Base-by-base conservation (phyloP, 2,113 vertebrate genomes). In the Syngnathoides biaculeatus region DNA sequence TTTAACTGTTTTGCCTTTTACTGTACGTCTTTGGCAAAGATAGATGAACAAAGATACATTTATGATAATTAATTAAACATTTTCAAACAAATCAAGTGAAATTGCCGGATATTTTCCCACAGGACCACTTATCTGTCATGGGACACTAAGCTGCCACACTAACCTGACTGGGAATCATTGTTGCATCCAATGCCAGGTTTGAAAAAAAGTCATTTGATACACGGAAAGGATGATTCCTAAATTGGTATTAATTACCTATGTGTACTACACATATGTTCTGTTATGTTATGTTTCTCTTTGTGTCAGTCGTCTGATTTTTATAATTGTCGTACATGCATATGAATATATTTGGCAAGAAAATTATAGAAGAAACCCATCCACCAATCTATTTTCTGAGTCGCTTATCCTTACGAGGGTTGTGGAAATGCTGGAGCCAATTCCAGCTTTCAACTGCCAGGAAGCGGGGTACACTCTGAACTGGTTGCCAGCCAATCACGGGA, bases 271-370 rank as follows among this genome's bases (percentile, higher is more conserved):
- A 8, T n/a, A n/a, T n/a, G n/a, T n/a, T n/a, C n/a, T n/a, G n/a
- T n/a, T n/a, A n/a, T n/a, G n/a, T n/a, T n/a, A n/a, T n/a, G n/a
- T 57, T 57, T 30, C 15, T 30, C 26, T 30, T 30, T 84, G 53
- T 69, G 68, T 69, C 24, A 73, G 53, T 62, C 68, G 72, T 26
- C 9, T 52, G 48, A 52, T 52, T 52, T 30, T 30, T 57, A 58
- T 68, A 73, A 72, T 74, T 72, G 71, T 39, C 68, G 27, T 55
- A 68, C 73, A 74, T 72, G 65, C 58, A 38, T 47, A 76, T 74
- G 63, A 82, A 75, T 15, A 24, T 5, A 19, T 70, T 72, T 71
- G 59, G 79, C 64, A 80, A 78, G 61, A 63, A 74, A 76, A 61
- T 52, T 64, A 58, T 58, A 11, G 60, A 76, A 22, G 48, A 52